Conservation (phyloP, 2,113 vertebrate genomes). For the Cisticola juncidis region DNA sequence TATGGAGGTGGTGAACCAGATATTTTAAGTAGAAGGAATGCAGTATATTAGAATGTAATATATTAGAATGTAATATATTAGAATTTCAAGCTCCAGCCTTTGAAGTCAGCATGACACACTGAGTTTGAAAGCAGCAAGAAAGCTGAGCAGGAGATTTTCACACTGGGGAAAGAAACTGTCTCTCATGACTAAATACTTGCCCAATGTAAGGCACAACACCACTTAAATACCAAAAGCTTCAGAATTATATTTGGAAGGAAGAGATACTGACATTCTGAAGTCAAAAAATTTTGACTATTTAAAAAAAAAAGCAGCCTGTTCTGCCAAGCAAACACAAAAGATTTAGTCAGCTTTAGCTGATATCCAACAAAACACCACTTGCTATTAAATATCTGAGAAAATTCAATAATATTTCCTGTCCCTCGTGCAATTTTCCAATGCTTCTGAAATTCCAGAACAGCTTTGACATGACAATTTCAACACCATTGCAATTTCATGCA, state of each 20-base stretch:
- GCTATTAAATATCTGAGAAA: not conserved
- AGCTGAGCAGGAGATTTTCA: not conserved
- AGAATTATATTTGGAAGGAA: not conserved
- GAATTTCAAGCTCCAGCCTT: not conserved
- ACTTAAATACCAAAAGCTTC: not conserved
- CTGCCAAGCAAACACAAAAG: not conserved
- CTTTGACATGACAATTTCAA: not conserved
- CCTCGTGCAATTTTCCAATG: not conserved
- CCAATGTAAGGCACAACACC: not conserved
- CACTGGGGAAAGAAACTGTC: not conserved
- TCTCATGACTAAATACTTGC: not conserved
- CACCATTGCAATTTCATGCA: not conserved
- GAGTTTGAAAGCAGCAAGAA: not conserved
- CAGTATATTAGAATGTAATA: not conserved
- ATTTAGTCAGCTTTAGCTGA: not conserved
- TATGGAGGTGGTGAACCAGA: not conserved
- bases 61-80: not conserved
- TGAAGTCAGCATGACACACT: not conserved
- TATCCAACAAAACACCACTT: not conserved
- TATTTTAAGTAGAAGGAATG: not conserved
- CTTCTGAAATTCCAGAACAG: not conserved
- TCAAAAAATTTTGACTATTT: not conserved
- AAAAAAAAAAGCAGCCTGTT: not conserved
- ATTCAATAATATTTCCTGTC: not conserved
- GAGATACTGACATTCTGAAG: not conserved